A percentile compares a stretch with the other conserved stretches of the same genome.
phyloP scores from a whole-genome alignment of 1,140 invertebrate genomes.

The Drosophila ambigua region DNA sequence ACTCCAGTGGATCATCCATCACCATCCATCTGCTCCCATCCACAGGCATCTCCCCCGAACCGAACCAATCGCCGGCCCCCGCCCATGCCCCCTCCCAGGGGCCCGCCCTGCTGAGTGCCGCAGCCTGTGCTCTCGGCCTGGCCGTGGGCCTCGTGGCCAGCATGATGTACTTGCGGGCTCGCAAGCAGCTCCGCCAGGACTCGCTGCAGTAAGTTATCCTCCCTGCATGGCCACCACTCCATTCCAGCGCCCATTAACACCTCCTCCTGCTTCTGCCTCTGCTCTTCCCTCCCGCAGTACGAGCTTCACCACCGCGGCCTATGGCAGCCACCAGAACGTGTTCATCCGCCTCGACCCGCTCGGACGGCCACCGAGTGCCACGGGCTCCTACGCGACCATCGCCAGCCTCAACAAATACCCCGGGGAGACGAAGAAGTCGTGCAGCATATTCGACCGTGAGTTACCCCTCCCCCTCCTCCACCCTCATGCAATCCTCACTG shows the following conservation, averaged over 20 bases:
- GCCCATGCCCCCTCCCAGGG: conserved; percentile 81
- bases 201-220: conserved; percentile 88
- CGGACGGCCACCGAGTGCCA: conserved; percentile 89
- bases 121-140: conserved; percentile 91
- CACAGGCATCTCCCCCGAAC: conserved; percentile 77
- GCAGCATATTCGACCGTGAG: conserved; percentile 83
- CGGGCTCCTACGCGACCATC: conserved; percentile 91
- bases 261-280: neutral
- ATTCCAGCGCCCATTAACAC: conserved; percentile 10
- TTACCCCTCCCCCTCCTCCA: too few relatives aligned
- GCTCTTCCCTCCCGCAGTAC: conserved; percentile 82
- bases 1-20: neutral
- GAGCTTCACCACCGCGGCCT: conserved; percentile 88
- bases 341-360: conserved; percentile 88
- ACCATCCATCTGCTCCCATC: conserved; percentile 14
- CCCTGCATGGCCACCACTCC: neutral
- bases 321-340: conserved; percentile 89
- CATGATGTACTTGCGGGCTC: conserved; percentile 90
- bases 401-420: conserved; percentile 89
- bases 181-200: conserved; percentile 90
- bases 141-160: conserved; percentile 89
- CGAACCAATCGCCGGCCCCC: conserved; percentile 80
- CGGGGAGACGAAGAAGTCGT: conserved; percentile 83
- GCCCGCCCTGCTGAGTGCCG: conserved; percentile 85
- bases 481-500: neutral